These are phyloP conservation scores for Eurytoma adleriae DNA, from an alignment of 2,888 invertebrate species.

Conservation along the genomic window DNA sequence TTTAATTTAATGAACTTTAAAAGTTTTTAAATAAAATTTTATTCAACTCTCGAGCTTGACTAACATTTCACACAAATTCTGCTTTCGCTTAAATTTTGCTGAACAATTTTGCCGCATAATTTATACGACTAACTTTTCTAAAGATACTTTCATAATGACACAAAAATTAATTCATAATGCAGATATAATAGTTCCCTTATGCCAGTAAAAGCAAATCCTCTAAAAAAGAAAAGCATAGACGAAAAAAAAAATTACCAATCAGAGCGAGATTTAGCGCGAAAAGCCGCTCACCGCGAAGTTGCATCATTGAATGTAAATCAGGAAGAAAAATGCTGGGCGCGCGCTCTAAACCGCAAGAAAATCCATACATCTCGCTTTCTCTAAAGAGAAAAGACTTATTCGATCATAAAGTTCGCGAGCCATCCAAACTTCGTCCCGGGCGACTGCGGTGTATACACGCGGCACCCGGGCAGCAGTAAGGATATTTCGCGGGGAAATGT, in stretches of 20 bases:
- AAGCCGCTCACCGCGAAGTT: not conserved
- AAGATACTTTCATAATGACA: no score
- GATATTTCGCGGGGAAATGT: not conserved
- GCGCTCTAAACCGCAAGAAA: not conserved
- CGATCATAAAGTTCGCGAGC: slow-evolving; percentile 14
- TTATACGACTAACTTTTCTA: no score
- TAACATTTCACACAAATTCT: no score
- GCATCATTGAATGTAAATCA: slow-evolving; percentile 15
- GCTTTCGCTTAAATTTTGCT: no score
- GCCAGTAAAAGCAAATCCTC: not conserved
- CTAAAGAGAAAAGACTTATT: not conserved
- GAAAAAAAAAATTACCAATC: no score
- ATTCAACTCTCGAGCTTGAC: no score
- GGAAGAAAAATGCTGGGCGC: not conserved
- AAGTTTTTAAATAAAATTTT: no score
- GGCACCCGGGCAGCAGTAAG: not conserved
- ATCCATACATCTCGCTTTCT: not conserved
- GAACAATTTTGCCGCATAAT: no score
- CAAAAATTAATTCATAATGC: no score
- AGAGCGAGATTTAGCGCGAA: no score
- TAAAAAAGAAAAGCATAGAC: not conserved
- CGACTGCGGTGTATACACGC: not conserved
- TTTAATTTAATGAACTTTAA: no score
- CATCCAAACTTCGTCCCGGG: slow-evolving; percentile 2
- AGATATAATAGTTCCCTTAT: no score